Conservation (phyloP, 1,140 invertebrate species). For the Phocides pigmalion region DNA sequence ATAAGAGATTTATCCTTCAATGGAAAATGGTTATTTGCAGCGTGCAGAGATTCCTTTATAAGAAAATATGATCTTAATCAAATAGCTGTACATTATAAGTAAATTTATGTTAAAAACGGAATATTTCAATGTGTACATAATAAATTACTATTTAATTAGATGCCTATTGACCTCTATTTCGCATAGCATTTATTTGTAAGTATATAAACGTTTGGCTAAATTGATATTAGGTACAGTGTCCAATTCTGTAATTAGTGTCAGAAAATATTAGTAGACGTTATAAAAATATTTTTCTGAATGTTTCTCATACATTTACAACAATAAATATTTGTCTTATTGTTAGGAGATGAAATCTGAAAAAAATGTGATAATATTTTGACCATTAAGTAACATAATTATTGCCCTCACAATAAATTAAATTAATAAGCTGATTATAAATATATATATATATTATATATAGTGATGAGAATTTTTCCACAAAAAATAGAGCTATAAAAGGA, state of each 20-base stretch:
- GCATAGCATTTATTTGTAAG: neutral
- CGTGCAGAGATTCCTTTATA: slow-evolving; percentile 83
- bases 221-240: neutral
- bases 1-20: slow-evolving; percentile 85
- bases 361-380: neutral
- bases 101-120: slow-evolving; percentile 27
- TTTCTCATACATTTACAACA: neutral
- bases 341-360: neutral
- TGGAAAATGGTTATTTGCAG: slow-evolving; percentile 84
- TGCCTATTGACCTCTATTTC: neutral
- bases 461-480: too few relatives aligned
- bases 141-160: neutral
- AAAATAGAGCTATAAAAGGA: too few relatives aligned
- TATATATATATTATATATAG: too few relatives aligned
- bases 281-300: neutral
- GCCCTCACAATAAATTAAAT: too few relatives aligned
- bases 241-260: neutral
- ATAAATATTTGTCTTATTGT: neutral
- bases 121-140: slow-evolving; percentile 13
- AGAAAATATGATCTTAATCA: slow-evolving; percentile 84
- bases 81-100: slow-evolving; percentile 73
- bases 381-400: too few relatives aligned
- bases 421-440: too few relatives aligned
- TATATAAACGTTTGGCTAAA: neutral
- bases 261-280: neutral